Base-by-base conservation (phyloP, 2,888 invertebrate species). In the Lordiphosa andalusiaca region DNA sequence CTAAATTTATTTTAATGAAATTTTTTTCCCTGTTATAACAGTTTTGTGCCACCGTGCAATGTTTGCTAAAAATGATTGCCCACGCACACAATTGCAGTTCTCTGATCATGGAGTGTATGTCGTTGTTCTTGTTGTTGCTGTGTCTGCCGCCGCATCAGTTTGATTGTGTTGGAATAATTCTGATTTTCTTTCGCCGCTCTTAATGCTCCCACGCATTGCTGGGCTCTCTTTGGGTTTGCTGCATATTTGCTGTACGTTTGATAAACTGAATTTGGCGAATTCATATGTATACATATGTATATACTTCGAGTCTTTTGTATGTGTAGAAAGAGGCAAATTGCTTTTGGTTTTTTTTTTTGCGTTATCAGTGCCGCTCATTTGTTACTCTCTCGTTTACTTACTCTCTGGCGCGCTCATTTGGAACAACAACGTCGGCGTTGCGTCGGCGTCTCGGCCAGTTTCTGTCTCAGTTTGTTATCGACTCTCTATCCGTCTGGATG, bases 51-150 rank as follows among this genome's bases (percentile, higher is more conserved):
- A 76, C 81, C 66, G 84, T 76, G 62, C 69, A 57, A 53, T 48
- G 77, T 57, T 74, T 64, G 81, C 75, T 76, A 81, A 81, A 75
- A 75, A 76, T 69, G 62, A 77, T 84, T 78, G 67, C 67, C 76
- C 67, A 58, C 67, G 54, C 60, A 38, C 54, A 46, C 33, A 44
- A 33, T 9, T 30, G 23, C 56, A 50, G 35, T 46, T 30, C 30
- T 63, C 63, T 63, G 84, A 81, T 64, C 60, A 64, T 77, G 82
- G 81, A 84, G 68, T 59, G 71, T 77, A 71, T 65, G 2, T 16
- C 16, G 16, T 16, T 16, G 16, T 16, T 16, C 51, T 41, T 69
- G 48, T 67, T 59, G 60, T 69, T 55, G 56, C 51, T 76, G 68
- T 42, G 71, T 47, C 65, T 55, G 53, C 63, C 57, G 50, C 67